Evolutionary conservation across 2,113 vertebrate genomes (phyloP).

Genomic region (Odontesthes bonariensis): DNA sequence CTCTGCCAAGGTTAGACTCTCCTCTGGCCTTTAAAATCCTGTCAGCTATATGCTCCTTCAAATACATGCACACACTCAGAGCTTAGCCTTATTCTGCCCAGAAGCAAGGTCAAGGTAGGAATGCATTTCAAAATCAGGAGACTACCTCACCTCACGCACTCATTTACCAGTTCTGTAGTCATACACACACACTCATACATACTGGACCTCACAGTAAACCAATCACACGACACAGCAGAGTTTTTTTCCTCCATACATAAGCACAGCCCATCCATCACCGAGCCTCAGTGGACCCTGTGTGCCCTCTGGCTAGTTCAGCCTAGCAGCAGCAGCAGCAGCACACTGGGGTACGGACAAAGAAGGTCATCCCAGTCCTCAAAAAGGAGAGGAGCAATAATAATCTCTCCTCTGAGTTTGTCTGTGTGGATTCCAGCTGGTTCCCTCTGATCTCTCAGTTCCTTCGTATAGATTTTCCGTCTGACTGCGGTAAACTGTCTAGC

Average conservation of each 20-base stretch:
- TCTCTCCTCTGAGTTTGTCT: slow-evolving; percentile 45
- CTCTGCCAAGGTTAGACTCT: slow-evolving; percentile 70
- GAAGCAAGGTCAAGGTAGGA: slow-evolving; percentile 68
- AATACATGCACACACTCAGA: not conserved
- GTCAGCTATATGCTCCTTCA: slow-evolving; percentile 28
- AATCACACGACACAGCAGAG: slow-evolving; percentile 29
- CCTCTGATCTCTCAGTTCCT: slow-evolving; percentile 17
- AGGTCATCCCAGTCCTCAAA: slow-evolving; percentile 71
- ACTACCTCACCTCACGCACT: slow-evolving; percentile 3
- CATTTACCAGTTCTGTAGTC: slow-evolving; percentile 24
- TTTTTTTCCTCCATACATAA: slow-evolving; percentile 56
- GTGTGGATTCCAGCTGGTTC: slow-evolving; percentile 17
- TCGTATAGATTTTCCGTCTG: slow-evolving; percentile 65
- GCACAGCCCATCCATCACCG: slow-evolving; percentile 71
- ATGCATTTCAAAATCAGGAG: slow-evolving; percentile 34
- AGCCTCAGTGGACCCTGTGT: slow-evolving; percentile 55
- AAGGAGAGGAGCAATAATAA: slow-evolving; percentile 76
- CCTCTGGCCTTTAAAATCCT: slow-evolving; percentile 72
- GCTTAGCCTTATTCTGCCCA: slow-evolving; percentile 46
- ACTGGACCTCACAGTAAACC: not conserved
- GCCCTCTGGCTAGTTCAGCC: slow-evolving; percentile 74
- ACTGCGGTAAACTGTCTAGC: slow-evolving; percentile 37
- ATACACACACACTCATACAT: slow-evolving; percentile 10
- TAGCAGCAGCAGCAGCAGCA: slow-evolving; percentile 46
- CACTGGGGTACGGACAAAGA: slow-evolving; percentile 59